Evolutionary conservation across 2,113 vertebrate genomes (phyloP), one percentile per base, ranked within the genome.

Genomic region (Chlorocebus sabaeus): DNA sequence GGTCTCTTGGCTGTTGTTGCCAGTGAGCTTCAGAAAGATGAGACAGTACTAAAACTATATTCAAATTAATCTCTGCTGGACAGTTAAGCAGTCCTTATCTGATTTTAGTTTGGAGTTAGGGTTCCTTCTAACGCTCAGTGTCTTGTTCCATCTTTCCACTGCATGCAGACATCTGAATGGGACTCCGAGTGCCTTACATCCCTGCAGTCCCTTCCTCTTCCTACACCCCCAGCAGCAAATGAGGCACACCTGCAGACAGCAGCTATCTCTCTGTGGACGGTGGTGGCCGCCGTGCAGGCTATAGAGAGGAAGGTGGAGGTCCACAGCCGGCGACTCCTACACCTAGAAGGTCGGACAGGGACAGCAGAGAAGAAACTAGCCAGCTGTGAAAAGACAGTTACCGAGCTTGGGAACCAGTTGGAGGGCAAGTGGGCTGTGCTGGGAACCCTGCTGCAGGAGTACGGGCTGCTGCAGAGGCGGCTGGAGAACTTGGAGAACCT

Each of bases 401-500:
- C 98, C 4, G 98, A 99, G 9, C 99, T 99, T 0, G 98, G 98
- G 6, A 98, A 98, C 98, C 99, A 99, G 96, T 97, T 99, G 98
- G 99, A 99, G 67, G 98, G 98, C 98, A 99, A 99, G 81, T 99
- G 98, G 98, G 98, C 98, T 0, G 98, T 98, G 88, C 98, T 99
- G 98, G 99, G 98, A 45, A 99, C 98, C 6, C 97, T 99, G 38
- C 98, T 99, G 95, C 99, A 99, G 97, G 99, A 99, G 94, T 99
- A 99, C 0, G 98, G 98, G 94, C 98, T 98, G 92, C 98, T 99
- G 17, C 98, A 99, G 98, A 59, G 98, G 96, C 97, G 99, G 12
- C 98, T 99, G 97, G 99, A 99, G 98, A 99, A 99, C 2, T 40
- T 99, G 98, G 99, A 99, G 98, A 99, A 99, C 79, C 98, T 99